Conservation (phyloP, 2,797 vertebrate species). For the Perodicticus potto region DNA sequence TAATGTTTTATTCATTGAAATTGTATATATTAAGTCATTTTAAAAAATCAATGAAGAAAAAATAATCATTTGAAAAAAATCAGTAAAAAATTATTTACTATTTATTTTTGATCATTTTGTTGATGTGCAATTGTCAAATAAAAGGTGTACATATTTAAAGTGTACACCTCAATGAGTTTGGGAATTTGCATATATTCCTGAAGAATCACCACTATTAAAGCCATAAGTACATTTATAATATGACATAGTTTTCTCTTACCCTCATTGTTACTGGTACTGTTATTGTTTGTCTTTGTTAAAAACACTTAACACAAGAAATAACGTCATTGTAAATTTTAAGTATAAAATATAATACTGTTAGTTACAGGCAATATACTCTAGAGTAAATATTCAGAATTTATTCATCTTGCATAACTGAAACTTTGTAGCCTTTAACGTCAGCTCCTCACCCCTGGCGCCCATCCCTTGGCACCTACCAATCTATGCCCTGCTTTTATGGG, state of each 20-base stretch:
- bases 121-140: not conserved
- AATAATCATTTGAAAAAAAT: not conserved
- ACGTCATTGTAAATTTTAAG: not conserved
- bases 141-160: not conserved
- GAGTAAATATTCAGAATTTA: not conserved
- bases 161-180: not conserved
- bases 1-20: not conserved
- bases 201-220: not conserved
- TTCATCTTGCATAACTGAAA: not conserved
- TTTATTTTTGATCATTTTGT: not conserved
- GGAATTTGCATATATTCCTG: not conserved
- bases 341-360: not conserved
- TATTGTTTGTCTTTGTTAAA: not conserved
- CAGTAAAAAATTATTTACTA: not conserved
- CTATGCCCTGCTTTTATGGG: not conserved
- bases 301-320: not conserved
- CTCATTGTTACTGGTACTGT: not conserved
- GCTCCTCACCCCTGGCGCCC: not conserved
- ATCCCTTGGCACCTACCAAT: not conserved
- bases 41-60: not conserved
- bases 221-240: not conserved
- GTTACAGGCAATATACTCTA: not conserved
- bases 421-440: not conserved
- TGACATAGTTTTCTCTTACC: not conserved
- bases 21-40: not conserved